These are phyloP conservation scores for Caenorhabditis latens DNA, from an alignment of 1,140 invertebrate species.

Conservation along the genomic window DNA sequence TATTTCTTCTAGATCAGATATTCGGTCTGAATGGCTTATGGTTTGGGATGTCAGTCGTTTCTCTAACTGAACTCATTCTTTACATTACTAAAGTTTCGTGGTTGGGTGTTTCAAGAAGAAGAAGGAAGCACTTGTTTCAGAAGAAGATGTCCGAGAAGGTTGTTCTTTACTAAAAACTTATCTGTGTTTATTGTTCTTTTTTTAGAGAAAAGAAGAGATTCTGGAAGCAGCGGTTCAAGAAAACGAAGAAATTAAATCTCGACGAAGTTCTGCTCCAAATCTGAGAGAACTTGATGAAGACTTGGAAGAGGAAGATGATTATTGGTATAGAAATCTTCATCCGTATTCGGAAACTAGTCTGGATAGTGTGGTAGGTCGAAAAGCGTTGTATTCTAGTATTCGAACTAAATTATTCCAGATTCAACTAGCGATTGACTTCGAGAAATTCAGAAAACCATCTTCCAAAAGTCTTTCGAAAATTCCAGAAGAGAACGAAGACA, in stretches of 20 bases:
- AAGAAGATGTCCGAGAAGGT: constrained; percentile 44
- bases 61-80: neutral
- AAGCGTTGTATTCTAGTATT: too few relatives aligned
- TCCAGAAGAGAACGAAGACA: neutral
- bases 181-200: neutral
- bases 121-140: constrained; percentile 20
- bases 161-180: too few relatives aligned
- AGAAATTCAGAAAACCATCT: neutral
- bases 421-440: constrained; percentile 36
- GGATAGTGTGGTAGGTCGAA: too few relatives aligned
- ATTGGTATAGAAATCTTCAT: neutral
- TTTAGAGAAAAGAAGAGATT: constrained; percentile 13
- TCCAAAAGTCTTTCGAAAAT: constrained; percentile 2
- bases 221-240: constrained; percentile 28
- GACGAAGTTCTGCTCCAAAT: constrained; percentile 5
- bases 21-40: constrained; percentile 17
- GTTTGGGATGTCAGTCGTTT: constrained; percentile 27
- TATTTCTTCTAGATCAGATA: neutral
- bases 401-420: neutral
- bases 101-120: neutral
- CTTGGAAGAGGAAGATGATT: neutral
- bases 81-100: constrained; percentile 1
- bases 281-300: neutral
- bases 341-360: neutral
- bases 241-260: neutral